Conservation (phyloP, 2,888 invertebrate species). For the Meta bourneti region DNA sequence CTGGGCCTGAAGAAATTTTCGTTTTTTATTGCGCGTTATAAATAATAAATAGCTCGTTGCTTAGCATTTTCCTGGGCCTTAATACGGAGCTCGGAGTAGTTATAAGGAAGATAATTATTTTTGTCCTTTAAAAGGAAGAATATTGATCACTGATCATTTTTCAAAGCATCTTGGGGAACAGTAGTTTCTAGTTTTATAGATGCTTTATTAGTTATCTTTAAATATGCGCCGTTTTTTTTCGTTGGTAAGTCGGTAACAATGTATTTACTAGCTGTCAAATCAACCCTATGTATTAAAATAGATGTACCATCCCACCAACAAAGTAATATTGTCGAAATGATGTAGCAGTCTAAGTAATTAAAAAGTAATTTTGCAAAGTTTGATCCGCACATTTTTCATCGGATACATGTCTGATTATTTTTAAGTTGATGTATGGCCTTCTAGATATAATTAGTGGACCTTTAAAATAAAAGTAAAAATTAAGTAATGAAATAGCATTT, state of each 20-base stretch:
- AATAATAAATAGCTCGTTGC: constrained; percentile 8
- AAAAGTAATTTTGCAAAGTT: too few species aligned
- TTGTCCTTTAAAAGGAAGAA: background rate
- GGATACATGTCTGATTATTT: too few species aligned
- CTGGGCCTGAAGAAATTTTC: background rate
- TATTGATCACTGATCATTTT: background rate
- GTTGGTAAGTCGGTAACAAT: background rate
- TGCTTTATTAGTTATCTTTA: background rate
- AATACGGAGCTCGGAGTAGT: background rate
- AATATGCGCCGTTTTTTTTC: background rate
- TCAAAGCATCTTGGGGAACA: background rate
- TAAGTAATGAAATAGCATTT: too few species aligned
- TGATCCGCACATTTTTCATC: too few species aligned
- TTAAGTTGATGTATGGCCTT: too few species aligned
- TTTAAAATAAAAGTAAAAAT: too few species aligned
- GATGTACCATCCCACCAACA: background rate
- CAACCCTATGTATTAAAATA: background rate
- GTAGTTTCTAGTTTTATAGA: background rate
- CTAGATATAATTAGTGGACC: too few species aligned
- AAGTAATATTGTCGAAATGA: too few species aligned
- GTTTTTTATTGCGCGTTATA: constrained; percentile 19
- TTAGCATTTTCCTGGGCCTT: background rate
- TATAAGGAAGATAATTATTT: background rate
- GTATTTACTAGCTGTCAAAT: background rate
- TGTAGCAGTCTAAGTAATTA: too few species aligned